Evolutionary conservation across 2,888 invertebrate species (phyloP), one percentile per base, ranked within the genome.

Genomic region (Tenodera sinensis): DNA sequence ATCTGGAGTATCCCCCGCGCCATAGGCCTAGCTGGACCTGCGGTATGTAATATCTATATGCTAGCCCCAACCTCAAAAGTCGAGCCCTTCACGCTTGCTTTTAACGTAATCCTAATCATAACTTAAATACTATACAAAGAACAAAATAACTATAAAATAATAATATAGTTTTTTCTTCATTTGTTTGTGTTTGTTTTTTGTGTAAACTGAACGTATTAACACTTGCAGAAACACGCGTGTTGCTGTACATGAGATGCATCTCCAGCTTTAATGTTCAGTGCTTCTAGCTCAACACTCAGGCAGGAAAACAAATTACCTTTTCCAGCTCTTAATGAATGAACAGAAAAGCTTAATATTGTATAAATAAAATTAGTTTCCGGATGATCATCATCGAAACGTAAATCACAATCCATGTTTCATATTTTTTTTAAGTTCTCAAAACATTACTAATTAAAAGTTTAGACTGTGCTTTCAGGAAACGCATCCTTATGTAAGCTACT

Each of bases 1-100:
- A 90, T 90, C 90, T 90, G 90, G 90, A 90, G 85, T 89, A 85
- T 15, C 9, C 42, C 84, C 87, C 83, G 83, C 82, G 82, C n/a
- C 83, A 25, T 83, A 34, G 28, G 30, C 28, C 71, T 71, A 84
- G 28, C 87, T 83, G 86, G 89, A 89, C n/a, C 47, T 71, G 47
- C 28, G 89, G 86, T 89, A 89, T 89, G 89, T 87, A 89, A 86
- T 3, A 27, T 87, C 27, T 83, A 30, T 87, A n/a, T 34, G 30
- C 54, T 71, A 71, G 54, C 54, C 54, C 54, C 54, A 71, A 20
- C 54, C 54, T 71, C 54, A 20, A 71, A 54, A 71, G 54, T 25
- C 54, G 54, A 20, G 28, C 84, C 30, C 84, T 84, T 25, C 20
- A 54, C 86, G 71, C 30, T 54, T 81, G 14, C 71, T 27, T 81